Conservation (phyloP, 1,140 invertebrate species). For the Atopsyche davidsoni region DNA sequence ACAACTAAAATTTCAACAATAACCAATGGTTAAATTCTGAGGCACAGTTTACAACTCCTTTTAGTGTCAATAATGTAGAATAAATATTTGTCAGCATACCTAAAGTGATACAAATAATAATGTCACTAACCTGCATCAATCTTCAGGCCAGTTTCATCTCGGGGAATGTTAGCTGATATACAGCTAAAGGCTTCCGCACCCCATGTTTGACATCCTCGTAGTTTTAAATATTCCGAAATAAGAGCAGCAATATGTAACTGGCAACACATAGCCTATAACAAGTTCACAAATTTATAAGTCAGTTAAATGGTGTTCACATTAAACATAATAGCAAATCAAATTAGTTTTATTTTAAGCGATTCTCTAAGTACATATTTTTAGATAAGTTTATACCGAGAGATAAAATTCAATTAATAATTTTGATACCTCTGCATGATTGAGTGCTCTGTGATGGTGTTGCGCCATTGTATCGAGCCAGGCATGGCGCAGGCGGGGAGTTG, state of each 20-base stretch:
- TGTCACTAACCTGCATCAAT: constrained; percentile 61
- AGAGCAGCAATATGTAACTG: constrained; percentile 87
- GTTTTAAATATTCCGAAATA: constrained; percentile 85
- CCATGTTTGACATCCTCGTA: constrained; percentile 65
- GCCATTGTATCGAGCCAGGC: constrained; percentile 94
- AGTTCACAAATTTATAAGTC: background rate
- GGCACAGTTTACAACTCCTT: too few relatives aligned
- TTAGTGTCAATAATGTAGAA: too few relatives aligned
- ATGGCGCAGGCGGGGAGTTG: constrained; percentile 84
- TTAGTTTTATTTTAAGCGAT: too few relatives aligned
- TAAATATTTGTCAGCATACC: too few relatives aligned
- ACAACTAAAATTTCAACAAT: too few relatives aligned
- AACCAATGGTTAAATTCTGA: too few relatives aligned
- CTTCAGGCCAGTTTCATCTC: constrained; percentile 76
- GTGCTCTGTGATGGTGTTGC: constrained; percentile 71
- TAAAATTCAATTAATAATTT: too few relatives aligned
- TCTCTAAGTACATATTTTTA: too few relatives aligned
- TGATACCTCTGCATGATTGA: constrained; percentile 72
- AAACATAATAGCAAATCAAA: too few relatives aligned
- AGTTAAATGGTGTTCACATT: too few relatives aligned
- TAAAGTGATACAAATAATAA: background rate
- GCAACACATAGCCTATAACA: constrained; percentile 70
- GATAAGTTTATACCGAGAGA: too few relatives aligned
- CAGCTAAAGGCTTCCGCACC: constrained; percentile 75
- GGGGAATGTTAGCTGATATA: constrained; percentile 82